Conservation (phyloP, 1,140 invertebrate genomes). For the Rhopalosiphum maidis region DNA sequence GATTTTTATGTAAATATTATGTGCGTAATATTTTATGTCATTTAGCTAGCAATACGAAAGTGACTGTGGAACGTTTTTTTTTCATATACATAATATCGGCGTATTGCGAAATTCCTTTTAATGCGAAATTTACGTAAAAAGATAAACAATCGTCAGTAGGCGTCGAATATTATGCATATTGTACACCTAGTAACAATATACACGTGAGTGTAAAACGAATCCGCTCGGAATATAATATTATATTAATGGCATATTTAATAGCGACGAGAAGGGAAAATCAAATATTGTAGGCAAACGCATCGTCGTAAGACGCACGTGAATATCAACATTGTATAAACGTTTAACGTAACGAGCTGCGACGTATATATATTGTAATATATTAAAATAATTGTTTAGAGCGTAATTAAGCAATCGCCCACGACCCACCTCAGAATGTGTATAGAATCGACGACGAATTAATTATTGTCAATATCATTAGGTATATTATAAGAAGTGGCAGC, state of each 20-base stretch:
- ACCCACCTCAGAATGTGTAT: not conserved
- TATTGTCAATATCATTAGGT: not conserved
- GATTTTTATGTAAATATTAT: not conserved
- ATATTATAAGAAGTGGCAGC: not conserved
- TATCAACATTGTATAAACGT: not conserved
- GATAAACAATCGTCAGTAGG: not conserved
- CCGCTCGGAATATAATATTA: not conserved
- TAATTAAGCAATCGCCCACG: not conserved
- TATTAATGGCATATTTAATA: not conserved
- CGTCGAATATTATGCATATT: not conserved
- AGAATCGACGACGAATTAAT: not conserved
- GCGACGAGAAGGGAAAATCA: not conserved
- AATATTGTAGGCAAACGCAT: not conserved
- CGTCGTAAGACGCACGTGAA: not conserved
- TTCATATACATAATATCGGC: not conserved
- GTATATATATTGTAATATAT: not conserved
- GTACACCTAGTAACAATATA: no score
- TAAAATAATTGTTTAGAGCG: not conserved
- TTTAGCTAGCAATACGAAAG: not conserved
- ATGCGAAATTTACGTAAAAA: constrained; percentile 1
- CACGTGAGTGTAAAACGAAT: not conserved
- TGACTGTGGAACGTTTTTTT: not conserved
- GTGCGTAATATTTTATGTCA: not conserved
- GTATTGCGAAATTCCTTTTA: not conserved
- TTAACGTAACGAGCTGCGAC: not conserved